Conservation (phyloP, 1,140 invertebrate species). For the Pinna nobilis region DNA sequence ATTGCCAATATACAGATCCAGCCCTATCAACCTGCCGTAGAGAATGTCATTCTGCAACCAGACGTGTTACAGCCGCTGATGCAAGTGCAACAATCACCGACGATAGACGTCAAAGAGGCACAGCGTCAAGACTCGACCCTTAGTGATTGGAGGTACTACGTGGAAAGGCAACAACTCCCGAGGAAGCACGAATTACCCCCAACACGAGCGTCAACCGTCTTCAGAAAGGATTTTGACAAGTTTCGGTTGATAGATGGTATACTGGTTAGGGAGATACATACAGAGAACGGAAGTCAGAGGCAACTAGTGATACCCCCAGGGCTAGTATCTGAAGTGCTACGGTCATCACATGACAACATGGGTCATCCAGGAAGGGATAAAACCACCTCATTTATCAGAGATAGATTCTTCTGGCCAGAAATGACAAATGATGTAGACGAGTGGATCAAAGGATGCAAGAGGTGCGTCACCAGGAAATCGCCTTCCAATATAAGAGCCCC, state of each 20-base stretch:
- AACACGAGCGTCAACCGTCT: slow-evolving; percentile 6
- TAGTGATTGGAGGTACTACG: neutral
- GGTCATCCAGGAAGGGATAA: slow-evolving; percentile 31
- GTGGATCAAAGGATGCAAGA: slow-evolving; percentile 22
- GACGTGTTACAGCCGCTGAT: neutral
- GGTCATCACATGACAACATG: slow-evolving; percentile 30
- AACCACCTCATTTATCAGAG: slow-evolving; percentile 6
- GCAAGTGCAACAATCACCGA: neutral
- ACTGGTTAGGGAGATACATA: slow-evolving; percentile 13
- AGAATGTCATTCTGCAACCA: neutral
- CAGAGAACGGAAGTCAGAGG: neutral
- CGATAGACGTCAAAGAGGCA: neutral
- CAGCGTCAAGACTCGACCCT: slow-evolving; percentile 16
- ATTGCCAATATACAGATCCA: neutral
- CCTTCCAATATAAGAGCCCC: slow-evolving; percentile 15
- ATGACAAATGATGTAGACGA: slow-evolving; percentile 25
- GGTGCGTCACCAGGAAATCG: slow-evolving; percentile 21
- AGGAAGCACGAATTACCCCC: slow-evolving; percentile 1
- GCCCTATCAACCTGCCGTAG: slow-evolving; percentile 3
- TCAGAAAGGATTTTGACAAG: slow-evolving; percentile 23
- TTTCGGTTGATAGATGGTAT: slow-evolving; percentile 22
- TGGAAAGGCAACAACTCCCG: neutral
- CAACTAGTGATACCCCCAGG: slow-evolving; percentile 9
- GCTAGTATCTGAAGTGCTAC: neutral
- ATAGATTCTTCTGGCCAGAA: slow-evolving; percentile 34